Conservation (phyloP, 1,140 invertebrate genomes). For the Penaeus vannamei region DNA sequence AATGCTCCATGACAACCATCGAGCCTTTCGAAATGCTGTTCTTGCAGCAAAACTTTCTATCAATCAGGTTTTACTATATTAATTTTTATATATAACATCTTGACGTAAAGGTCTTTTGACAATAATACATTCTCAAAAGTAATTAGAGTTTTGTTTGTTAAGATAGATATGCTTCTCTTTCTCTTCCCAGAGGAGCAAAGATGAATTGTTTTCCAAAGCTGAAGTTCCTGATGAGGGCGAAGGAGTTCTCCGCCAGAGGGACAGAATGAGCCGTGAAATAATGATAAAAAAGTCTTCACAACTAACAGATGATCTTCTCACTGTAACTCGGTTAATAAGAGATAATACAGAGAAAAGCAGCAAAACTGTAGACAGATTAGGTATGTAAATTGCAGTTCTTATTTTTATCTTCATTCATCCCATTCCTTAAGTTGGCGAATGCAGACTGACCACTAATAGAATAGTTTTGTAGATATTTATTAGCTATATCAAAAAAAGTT, state of each 20-base stretch:
- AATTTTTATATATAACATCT: background rate
- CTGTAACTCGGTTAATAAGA: conserved; percentile 63
- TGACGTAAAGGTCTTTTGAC: background rate
- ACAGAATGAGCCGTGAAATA: conserved; percentile 56
- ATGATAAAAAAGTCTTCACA: conserved; percentile 61
- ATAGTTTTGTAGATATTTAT: too few species aligned
- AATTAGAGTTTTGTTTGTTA: too few species aligned
- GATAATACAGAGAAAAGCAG: conserved; percentile 66
- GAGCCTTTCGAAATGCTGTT: conserved; percentile 61
- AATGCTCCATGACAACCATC: conserved; percentile 62
- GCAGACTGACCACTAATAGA: too few species aligned
- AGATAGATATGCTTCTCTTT: background rate
- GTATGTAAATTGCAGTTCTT: conserved; percentile 22
- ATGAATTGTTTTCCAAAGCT: conserved; percentile 55
- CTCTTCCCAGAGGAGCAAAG: conserved; percentile 59
- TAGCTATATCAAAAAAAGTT: too few species aligned
- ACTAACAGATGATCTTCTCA: conserved; percentile 62
- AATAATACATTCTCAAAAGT: too few species aligned
- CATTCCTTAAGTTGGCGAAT: background rate
- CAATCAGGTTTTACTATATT: conserved; percentile 53
- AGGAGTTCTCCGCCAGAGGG: conserved; percentile 14
- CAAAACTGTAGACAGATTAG: conserved; percentile 64
- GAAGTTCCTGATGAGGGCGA: background rate
- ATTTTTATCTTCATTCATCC: background rate
- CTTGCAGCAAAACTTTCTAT: conserved; percentile 61